Evolutionary conservation across 2,797 vertebrate species (phyloP).

Genomic region (Oreochromis grahami): DNA sequence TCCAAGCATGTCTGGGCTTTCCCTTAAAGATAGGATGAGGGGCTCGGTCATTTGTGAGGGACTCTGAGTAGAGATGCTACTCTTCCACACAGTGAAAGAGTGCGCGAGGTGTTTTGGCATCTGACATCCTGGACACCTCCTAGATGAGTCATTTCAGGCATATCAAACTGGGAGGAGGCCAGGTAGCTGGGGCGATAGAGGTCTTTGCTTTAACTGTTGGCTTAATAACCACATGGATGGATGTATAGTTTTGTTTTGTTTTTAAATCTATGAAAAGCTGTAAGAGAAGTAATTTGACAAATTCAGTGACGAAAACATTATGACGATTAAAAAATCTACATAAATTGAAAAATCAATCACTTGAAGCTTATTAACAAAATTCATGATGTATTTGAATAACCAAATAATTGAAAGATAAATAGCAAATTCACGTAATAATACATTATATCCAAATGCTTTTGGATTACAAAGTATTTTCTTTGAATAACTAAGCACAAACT

Average conservation of each 20-base stretch:
- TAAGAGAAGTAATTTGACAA: not conserved
- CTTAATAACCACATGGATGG: not conserved
- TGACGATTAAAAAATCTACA: not conserved
- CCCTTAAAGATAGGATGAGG: not conserved
- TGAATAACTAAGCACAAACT: not conserved
- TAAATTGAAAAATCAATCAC: not conserved
- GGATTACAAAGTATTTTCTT: not conserved
- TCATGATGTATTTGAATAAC: not conserved
- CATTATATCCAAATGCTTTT: not conserved
- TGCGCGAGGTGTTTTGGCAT: not conserved
- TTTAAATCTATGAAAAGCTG: not conserved
- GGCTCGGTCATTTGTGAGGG: not conserved
- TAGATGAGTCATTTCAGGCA: not conserved
- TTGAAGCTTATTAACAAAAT: not conserved
- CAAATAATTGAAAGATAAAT: not conserved
- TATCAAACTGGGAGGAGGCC: not conserved
- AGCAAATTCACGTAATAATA: not conserved
- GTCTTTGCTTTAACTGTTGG: not conserved
- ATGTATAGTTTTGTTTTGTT: not conserved
- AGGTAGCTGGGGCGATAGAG: not conserved
- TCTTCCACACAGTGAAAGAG: not conserved
- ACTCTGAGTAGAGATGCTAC: not conserved
- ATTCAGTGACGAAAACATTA: not conserved
- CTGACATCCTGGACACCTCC: not conserved
- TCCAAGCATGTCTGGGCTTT: not conserved